Conservation (phyloP, 2,113 vertebrate species). For the Alouatta palliata region DNA sequence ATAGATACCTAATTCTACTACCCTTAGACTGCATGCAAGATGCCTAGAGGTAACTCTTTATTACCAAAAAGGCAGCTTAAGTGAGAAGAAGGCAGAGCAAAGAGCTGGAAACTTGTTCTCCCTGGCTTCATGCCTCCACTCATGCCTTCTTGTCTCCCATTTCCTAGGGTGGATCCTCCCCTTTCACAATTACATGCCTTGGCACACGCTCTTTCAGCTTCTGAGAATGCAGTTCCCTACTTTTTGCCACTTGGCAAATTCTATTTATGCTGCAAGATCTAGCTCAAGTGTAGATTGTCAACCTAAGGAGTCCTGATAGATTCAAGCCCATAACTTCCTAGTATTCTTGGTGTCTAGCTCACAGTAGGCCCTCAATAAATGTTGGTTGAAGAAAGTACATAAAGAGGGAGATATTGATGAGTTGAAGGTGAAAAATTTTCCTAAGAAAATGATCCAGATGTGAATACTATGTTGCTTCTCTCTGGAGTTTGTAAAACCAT, state of each 20-base stretch:
- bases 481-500: neutral
- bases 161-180: neutral
- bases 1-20: neutral
- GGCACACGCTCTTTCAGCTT: neutral
- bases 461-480: neutral
- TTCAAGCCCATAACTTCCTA: neutral
- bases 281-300: neutral
- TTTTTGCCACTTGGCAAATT: neutral
- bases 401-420: neutral
- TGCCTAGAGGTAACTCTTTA: neutral
- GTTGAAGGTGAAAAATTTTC: neutral
- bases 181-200: neutral
- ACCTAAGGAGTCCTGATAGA: neutral
- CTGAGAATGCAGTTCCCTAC: neutral
- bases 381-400: neutral
- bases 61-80: neutral
- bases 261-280: neutral
- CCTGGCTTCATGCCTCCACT: neutral
- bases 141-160: neutral
- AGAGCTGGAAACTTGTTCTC: neutral
- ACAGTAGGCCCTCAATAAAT: neutral
- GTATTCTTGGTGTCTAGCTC: neutral
- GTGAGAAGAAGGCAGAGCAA: neutral
- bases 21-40: neutral
- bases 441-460: neutral